Evolutionary conservation across 2,797 vertebrate genomes (phyloP), one percentile per base, ranked within the genome.

Genomic region (Morelia viridis): DNA sequence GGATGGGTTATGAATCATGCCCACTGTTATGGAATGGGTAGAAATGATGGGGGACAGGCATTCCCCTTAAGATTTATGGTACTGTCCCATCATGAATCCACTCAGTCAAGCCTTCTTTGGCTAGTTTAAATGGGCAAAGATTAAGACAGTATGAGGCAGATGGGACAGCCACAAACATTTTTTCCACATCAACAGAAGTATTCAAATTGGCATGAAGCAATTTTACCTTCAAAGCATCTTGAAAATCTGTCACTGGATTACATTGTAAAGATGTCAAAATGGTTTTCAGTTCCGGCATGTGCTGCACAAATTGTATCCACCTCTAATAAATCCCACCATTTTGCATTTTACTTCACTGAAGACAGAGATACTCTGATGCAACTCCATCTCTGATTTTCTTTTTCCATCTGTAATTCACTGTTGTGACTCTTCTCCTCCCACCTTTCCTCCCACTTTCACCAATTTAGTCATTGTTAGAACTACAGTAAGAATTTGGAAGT

Each of bases 401-500:
- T 94, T 91, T 0, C 0, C 83, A 80, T 80, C 80, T 92, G 62
- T 0, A 22, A 91, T 85, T 87, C 19, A 1, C 2, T 87, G 50
- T 89, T 92, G 76, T 2, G 65, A 88, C 88, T 22, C 17, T 1
- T 22, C 10, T 46, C 8, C 60, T 22, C 10, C 17, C n/a, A 56
- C 62, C 62, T 22, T 9, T 5, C 12, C 35, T 1, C 8, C 56
- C 89, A 58, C 3, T 65, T 92, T n/a, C 41, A 46, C 46, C 26
- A 80, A 56, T 90, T 80, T 89, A 84, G 89, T 92, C 71, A 88
- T 57, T 60, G 46, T 65, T 89, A 5, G 90, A 88, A n/a, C 85
- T 89, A 93, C 53, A 94, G 93, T 95, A 95, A 94, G 95, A 94
- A 94, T 94, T 97, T 96, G 94, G 95, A 94, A 95, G 95, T 96